These are phyloP conservation scores for Darevskia mixta DNA, from an alignment of 2,797 vertebrate species.

Conservation along the genomic window DNA sequence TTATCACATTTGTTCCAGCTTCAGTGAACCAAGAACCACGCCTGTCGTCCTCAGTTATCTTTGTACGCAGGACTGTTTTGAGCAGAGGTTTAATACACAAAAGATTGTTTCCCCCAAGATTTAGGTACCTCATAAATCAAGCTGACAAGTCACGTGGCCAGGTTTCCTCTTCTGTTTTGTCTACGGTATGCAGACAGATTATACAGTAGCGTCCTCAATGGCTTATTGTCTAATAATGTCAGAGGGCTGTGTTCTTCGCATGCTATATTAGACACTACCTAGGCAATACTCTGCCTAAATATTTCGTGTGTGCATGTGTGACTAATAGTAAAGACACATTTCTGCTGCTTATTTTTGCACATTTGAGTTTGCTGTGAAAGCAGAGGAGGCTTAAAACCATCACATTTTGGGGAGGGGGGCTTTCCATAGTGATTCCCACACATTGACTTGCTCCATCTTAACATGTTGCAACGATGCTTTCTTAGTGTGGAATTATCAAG, in stretches of 20 bases:
- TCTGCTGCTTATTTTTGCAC: slow-evolving; percentile 26
- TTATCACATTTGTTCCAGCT: slow-evolving; percentile 61
- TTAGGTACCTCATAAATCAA: slow-evolving; percentile 74
- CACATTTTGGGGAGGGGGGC: slow-evolving; percentile 40
- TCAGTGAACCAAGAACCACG: slow-evolving; percentile 48
- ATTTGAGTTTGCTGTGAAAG: slow-evolving; percentile 33
- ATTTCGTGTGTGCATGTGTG: slow-evolving; percentile 16
- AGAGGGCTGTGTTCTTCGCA: slow-evolving; percentile 21
- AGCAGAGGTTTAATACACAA: slow-evolving; percentile 64
- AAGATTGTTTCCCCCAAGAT: slow-evolving; percentile 65
- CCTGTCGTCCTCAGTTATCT: slow-evolving; percentile 64
- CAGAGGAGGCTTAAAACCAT: slow-evolving; percentile 47
- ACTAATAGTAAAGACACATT: slow-evolving; percentile 7
- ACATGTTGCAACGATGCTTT: slow-evolving; percentile 6
- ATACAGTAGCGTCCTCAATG: slow-evolving; percentile 35
- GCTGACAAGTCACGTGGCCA: slow-evolving; percentile 67
- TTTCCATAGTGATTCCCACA: slow-evolving; percentile 7
- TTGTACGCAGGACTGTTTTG: slow-evolving; percentile 63
- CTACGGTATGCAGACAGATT: slow-evolving; percentile 52
- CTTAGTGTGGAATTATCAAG: background rate
- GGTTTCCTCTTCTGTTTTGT: slow-evolving; percentile 62
- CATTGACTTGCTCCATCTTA: background rate
- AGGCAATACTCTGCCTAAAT: slow-evolving; percentile 43
- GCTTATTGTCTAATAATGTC: slow-evolving; percentile 60
- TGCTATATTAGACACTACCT: slow-evolving; percentile 27